phyloP scores from a whole-genome alignment of 2,113 vertebrate genomes.

The Misgurnus mizolepis region DNA sequence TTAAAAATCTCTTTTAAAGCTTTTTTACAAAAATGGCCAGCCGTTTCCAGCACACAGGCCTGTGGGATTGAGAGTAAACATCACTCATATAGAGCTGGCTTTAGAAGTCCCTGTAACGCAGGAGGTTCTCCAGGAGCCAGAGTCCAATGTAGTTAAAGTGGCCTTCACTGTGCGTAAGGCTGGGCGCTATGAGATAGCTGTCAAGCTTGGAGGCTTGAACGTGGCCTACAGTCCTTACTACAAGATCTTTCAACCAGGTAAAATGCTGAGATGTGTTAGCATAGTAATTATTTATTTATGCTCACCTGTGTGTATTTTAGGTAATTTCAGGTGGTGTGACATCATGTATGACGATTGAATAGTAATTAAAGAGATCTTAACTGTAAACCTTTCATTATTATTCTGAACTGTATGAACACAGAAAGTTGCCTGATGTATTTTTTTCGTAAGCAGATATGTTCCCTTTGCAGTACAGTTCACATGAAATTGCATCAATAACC shows the following conservation, averaged over 20 bases:
- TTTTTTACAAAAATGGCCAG: conserved; percentile 97
- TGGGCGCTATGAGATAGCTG: conserved; percentile 91
- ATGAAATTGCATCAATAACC: too few species aligned
- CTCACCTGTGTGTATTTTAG: too few species aligned
- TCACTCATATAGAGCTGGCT: conserved; percentile 92
- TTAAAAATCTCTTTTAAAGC: conserved; percentile 68
- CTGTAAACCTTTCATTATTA: too few species aligned
- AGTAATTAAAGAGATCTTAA: too few species aligned
- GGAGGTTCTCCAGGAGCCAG: conserved; percentile 91
- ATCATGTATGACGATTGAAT: too few species aligned
- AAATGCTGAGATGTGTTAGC: conserved; percentile 17
- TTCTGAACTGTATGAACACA: too few species aligned
- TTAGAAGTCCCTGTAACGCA: conserved; percentile 96
- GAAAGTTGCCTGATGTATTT: too few species aligned
- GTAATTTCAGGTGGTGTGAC: too few species aligned
- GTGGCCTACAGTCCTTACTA: conserved; percentile 97
- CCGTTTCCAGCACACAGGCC: conserved; percentile 91
- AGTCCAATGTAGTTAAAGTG: conserved; percentile 92
- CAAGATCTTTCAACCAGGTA: conserved; percentile 97
- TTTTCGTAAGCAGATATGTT: too few species aligned
- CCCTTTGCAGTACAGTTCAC: too few species aligned
- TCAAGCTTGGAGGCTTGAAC: conserved; percentile 93
- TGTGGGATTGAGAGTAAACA: conserved; percentile 91
- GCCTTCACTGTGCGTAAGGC: conserved; percentile 97
- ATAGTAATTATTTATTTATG: too few species aligned